A percentile compares a stretch with the other conserved stretches of the same genome.
Conservation (phyloP, 1,140 invertebrate species). For the Drosophila tani region DNA sequence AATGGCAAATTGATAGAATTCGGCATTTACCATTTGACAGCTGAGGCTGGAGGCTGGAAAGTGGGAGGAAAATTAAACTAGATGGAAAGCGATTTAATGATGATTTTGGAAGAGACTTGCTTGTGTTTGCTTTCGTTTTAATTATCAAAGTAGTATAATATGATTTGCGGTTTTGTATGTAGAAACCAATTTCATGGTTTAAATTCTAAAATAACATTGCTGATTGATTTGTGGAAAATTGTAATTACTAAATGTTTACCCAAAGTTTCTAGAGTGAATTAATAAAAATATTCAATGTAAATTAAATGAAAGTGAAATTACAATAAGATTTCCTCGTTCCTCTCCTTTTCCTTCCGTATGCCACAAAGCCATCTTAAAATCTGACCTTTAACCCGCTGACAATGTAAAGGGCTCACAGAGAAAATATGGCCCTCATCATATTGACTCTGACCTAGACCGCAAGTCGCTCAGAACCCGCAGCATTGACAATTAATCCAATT, state of each 20-base stretch:
- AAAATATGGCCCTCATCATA: conserved; percentile 1
- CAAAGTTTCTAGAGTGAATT: not conserved
- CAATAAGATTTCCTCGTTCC: not conserved
- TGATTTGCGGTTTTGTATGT: not conserved
- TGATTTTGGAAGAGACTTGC: not conserved
- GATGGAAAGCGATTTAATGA: conserved; percentile 10
- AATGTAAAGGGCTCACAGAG: conserved; percentile 7
- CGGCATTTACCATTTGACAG: conserved; percentile 37
- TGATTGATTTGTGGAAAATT: not conserved
- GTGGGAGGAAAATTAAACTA: conserved; percentile 19
- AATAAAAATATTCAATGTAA: not conserved
- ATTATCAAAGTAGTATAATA: conserved; percentile 13
- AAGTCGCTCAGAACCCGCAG: conserved; percentile 22
- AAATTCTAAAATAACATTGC: not conserved
- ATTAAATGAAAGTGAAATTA: not conserved
- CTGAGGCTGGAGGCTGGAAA: not conserved
- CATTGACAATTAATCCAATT: conserved; percentile 45
- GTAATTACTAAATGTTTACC: not conserved
- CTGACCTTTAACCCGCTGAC: conserved; percentile 20
- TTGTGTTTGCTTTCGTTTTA: conserved; percentile 21
- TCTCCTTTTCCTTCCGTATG: not conserved
- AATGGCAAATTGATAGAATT: conserved; percentile 50
- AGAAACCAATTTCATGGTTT: conserved; percentile 1
- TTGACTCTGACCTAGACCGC: conserved; percentile 46
- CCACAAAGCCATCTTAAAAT: not conserved